These are phyloP conservation scores for Vimba vimba DNA, from an alignment of 2,113 vertebrate species.

Conservation along the genomic window DNA sequence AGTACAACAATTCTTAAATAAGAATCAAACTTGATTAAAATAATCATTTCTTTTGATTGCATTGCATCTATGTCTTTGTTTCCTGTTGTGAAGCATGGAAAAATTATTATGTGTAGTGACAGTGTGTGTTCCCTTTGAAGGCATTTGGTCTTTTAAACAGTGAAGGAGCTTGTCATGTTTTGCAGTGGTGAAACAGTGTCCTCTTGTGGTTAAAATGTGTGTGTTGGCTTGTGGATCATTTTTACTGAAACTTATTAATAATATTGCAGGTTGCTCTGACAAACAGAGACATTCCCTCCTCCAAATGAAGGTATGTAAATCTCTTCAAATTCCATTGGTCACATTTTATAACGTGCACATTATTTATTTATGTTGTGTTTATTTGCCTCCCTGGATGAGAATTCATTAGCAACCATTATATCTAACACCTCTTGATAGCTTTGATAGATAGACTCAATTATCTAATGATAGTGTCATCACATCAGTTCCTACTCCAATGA, in stretches of 20 bases:
- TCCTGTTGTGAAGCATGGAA: neutral
- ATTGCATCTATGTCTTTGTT: neutral
- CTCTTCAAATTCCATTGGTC: neutral
- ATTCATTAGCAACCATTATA: slow-evolving; percentile 8
- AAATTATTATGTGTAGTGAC: neutral
- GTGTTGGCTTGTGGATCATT: neutral
- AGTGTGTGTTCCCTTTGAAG: neutral
- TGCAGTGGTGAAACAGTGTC: slow-evolving; percentile 21
- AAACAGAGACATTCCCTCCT: neutral
- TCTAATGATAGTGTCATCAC: slow-evolving; percentile 22
- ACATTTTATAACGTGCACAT: neutral
- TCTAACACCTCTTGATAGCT: neutral
- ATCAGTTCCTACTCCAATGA: neutral
- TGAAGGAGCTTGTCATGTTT: neutral
- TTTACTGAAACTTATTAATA: neutral
- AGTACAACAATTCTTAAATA: neutral
- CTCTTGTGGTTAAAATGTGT: slow-evolving; percentile 33
- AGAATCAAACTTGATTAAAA: neutral
- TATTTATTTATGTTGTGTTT: neutral
- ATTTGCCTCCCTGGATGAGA: neutral
- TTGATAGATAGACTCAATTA: slow-evolving; percentile 32
- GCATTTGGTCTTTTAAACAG: neutral
- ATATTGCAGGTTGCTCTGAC: slow-evolving; percentile 15
- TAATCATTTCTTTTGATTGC: no score
- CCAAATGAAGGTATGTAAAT: slow-evolving; percentile 36